Evolutionary conservation across 2,888 invertebrate genomes (phyloP).

Genomic region (Scaptomyza parva): DNA sequence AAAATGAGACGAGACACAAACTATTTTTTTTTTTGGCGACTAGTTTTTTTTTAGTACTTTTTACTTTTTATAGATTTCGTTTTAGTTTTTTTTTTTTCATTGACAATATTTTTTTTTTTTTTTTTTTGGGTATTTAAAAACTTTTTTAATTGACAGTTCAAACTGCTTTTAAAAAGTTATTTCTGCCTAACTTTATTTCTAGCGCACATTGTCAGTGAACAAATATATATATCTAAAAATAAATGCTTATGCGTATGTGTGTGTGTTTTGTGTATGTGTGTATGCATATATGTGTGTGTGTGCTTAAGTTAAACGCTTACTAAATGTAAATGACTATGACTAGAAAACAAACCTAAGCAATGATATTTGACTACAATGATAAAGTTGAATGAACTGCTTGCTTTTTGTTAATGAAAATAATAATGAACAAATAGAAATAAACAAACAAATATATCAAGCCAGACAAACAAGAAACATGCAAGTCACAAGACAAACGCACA

Average conservation of each 20-base stretch:
- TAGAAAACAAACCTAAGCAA: constrained; percentile 27
- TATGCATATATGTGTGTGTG: constrained; percentile 38
- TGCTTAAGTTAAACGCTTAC: constrained; percentile 54
- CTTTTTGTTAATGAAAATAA: constrained; percentile 22
- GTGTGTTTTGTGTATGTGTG: constrained; percentile 32
- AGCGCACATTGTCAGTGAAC: constrained; percentile 49
- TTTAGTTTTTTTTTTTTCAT: constrained; percentile 29
- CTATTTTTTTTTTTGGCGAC: constrained; percentile 8
- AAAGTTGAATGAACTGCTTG: constrained; percentile 9
- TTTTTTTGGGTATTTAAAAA: not conserved
- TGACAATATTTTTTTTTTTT: constrained; percentile 33
- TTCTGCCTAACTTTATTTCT: not conserved
- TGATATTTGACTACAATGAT: constrained; percentile 20
- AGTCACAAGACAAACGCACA: constrained; percentile 54
- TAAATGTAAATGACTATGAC: constrained; percentile 32
- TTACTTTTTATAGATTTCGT: not conserved
- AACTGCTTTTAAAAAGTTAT: not conserved
- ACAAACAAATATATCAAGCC: constrained; percentile 15
- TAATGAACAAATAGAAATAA: constrained; percentile 27
- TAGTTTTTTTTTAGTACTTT: constrained; percentile 27
- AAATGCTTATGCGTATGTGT: constrained; percentile 10
- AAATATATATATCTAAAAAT: constrained; percentile 3
- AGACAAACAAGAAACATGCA: constrained; percentile 57
- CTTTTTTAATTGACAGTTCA: not conserved
- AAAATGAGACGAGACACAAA: constrained; percentile 48